phyloP scores from a whole-genome alignment of 2,797 vertebrate genomes.

The Carduelis carduelis region DNA sequence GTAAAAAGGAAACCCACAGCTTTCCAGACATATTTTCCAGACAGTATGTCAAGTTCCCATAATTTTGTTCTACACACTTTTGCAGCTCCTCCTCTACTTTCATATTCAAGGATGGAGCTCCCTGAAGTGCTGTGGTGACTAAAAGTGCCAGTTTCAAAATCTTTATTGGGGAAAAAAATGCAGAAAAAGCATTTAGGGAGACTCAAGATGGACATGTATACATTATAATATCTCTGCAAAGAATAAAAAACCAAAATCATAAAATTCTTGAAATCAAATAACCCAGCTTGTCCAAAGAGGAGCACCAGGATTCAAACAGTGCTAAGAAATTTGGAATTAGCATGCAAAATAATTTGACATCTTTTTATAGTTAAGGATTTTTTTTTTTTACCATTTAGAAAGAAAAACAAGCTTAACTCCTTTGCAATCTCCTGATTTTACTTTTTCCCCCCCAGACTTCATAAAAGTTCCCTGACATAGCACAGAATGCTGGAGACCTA shows the following conservation, averaged over 20 bases:
- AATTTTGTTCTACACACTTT: neutral
- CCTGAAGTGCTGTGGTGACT: neutral
- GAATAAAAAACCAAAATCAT: neutral
- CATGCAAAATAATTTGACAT: neutral
- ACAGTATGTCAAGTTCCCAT: slow-evolving; percentile 27
- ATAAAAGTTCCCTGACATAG: neutral
- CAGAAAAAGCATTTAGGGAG: neutral
- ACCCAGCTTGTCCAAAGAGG: neutral
- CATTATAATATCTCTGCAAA: neutral
- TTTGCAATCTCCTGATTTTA: neutral
- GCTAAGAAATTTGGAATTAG: neutral
- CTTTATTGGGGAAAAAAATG: neutral
- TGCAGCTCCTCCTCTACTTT: neutral
- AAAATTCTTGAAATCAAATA: neutral
- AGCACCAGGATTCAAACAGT: neutral
- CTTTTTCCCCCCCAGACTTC: neutral
- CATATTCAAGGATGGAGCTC: neutral
- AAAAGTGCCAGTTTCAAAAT: neutral
- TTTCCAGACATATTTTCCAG: slow-evolving; percentile 46
- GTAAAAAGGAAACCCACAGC: slow-evolving; percentile 36
- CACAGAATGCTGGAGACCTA: neutral
- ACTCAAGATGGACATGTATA: accelerated
- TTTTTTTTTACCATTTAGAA: neutral
- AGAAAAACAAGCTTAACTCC: neutral
- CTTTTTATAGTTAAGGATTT: neutral